Percentiles rank a stretch among this genome's conserved stretches.
Conservation (phyloP, 2,113 vertebrate genomes). For the Glaucidium brasilianum region DNA sequence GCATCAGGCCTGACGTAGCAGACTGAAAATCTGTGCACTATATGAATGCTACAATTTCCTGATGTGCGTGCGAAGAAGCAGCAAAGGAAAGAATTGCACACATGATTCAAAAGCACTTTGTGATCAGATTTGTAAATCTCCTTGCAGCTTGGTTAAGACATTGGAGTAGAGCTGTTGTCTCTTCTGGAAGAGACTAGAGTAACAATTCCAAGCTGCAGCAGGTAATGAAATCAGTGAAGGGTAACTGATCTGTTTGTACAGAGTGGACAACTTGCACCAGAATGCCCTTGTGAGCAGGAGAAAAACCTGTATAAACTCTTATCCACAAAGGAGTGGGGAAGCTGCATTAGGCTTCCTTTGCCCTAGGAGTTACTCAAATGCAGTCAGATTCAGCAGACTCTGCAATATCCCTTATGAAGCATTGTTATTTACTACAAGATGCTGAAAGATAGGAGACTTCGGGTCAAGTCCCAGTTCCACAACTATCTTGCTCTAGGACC, state of each 20-base stretch:
- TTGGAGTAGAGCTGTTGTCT: neutral
- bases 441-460: neutral
- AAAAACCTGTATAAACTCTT: neutral
- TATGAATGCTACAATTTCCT: neutral
- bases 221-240: neutral
- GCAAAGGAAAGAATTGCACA: neutral
- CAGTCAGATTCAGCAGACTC: neutral
- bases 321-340: neutral
- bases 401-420: neutral
- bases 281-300: neutral
- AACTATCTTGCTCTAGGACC: neutral
- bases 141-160: neutral
- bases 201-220: neutral
- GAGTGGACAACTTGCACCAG: neutral
- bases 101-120: neutral
- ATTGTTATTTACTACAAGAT: neutral
- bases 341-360: neutral
- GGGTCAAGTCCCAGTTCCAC: neutral
- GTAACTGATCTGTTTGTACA: neutral
- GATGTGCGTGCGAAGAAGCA: neutral
- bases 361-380: neutral
- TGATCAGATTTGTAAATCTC: neutral
- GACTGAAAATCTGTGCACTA: neutral
- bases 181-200: neutral
- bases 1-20: fast-evolving